Conservation (phyloP, 2,888 invertebrate genomes). For the Salticus scenicus region DNA sequence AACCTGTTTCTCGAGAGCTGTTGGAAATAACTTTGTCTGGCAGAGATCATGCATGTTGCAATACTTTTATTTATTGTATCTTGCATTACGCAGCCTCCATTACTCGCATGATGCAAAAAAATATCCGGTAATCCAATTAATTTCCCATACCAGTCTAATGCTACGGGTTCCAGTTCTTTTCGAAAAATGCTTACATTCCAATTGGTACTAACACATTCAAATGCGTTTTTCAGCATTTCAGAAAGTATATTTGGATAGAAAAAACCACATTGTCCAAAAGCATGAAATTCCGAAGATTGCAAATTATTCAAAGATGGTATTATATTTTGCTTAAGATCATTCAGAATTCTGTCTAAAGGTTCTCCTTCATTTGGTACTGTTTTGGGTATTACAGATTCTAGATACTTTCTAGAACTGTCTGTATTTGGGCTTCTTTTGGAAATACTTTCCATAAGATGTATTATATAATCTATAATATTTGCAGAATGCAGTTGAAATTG, state of each 20-base stretch:
- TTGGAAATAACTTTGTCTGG: slow-evolving; percentile 82
- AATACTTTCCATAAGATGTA: slow-evolving; percentile 88
- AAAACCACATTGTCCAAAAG: slow-evolving; percentile 99
- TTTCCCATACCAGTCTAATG: slow-evolving; percentile 98
- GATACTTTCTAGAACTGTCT: slow-evolving; percentile 91
- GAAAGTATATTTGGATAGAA: slow-evolving; percentile 97
- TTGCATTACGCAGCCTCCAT: slow-evolving; percentile 87
- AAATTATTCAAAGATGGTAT: slow-evolving; percentile 86
- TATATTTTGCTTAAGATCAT: slow-evolving; percentile 90
- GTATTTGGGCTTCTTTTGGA: slow-evolving; percentile 88
- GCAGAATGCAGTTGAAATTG: slow-evolving; percentile 90
- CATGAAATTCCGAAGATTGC: slow-evolving; percentile 96
- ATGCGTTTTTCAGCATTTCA: slow-evolving; percentile 96
- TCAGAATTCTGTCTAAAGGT: slow-evolving; percentile 90
- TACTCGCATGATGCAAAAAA: slow-evolving; percentile 86
- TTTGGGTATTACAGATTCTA: slow-evolving; percentile 84
- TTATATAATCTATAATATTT: slow-evolving; percentile 97
- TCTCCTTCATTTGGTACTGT: slow-evolving; percentile 89
- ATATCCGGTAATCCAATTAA: slow-evolving; percentile 96
- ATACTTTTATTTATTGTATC: slow-evolving; percentile 98
- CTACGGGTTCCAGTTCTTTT: slow-evolving; percentile 96
- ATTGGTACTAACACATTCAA: slow-evolving; percentile 89
- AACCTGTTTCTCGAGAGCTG: slow-evolving; percentile 87
- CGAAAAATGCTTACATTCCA: slow-evolving; percentile 97
- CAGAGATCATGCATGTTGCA: slow-evolving; percentile 79